Evolutionary conservation across 2,888 invertebrate species (phyloP), one percentile per base, ranked within the genome.

Genomic region (Drosophila mayaguana): DNA sequence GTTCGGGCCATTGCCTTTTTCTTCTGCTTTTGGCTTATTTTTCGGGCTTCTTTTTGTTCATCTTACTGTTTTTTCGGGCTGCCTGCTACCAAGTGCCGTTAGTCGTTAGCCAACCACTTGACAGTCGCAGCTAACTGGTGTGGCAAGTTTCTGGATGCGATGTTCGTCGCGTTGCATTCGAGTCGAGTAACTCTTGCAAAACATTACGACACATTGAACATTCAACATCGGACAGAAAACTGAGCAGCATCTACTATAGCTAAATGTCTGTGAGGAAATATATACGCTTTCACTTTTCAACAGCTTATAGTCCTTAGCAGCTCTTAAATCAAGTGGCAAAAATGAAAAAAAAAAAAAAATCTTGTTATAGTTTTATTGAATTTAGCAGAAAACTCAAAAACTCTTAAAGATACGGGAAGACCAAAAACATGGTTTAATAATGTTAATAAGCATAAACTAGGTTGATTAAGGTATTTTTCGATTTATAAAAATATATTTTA

Each of bases 51-150:
- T n/a, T n/a, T n/a, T n/a, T n/a, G n/a, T n/a, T n/a, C n/a, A n/a
- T n/a, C n/a, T n/a, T n/a, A n/a, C n/a, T n/a, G n/a, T 53, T 34
- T 20, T 18, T 18, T 28, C 51, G 18, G 38, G 54, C n/a, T 60
- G 57, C 32, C 51, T 46, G 66, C 54, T 40, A 20, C 57, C 76
- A 80, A 80, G 70, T 83, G 76, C 78, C 83, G 78, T 78, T 78
- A 78, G 78, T 65, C 64, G 63, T 75, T 82, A 77, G 75, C 72
- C 48, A 77, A 56, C 62, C 62, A 63, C 66, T 66, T 66, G 66
- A 66, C 66, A 66, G 55, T 50, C 46, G 40, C 18, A 69, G 66
- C 55, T 42, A 66, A 66, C 66, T 66, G 66, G 66, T 66, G 46
- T 42, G 40, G 66, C 69, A 55, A 66, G 69, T 66, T 68, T 60